Evolutionary conservation across 2,888 invertebrate genomes (phyloP).

Genomic region (Lycaena phlaeas): DNA sequence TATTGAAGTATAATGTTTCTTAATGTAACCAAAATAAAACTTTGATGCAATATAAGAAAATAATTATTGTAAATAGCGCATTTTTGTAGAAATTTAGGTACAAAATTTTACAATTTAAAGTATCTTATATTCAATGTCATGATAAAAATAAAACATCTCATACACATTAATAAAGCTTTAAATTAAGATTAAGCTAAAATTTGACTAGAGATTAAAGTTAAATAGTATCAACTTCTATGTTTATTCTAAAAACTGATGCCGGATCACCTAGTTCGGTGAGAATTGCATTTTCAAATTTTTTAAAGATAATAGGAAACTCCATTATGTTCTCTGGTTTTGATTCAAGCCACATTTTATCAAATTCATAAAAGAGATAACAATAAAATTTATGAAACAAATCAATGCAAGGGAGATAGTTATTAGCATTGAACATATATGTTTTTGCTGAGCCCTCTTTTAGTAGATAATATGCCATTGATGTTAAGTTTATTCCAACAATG

Average conservation of each 20-base stretch:
- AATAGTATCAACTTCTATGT: conserved; percentile 80
- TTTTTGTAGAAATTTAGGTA: no score
- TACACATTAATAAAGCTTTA: neutral
- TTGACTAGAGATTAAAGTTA: conserved; percentile 23
- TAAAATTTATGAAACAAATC: conserved; percentile 93
- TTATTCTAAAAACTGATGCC: conserved; percentile 83
- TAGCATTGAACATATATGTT: conserved; percentile 91
- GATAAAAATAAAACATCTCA: no score
- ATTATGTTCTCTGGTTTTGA: conserved; percentile 94
- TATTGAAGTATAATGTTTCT: no score
- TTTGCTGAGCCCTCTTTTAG: conserved; percentile 87
- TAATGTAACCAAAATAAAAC: no score
- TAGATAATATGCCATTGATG: conserved; percentile 89
- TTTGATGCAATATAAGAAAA: no score
- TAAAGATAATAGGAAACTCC: conserved; percentile 93
- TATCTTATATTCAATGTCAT: no score
- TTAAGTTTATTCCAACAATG: conserved; percentile 96
- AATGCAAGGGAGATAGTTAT: conserved; percentile 76
- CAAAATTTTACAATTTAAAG: no score
- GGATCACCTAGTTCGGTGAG: conserved; percentile 78
- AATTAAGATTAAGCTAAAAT: neutral
- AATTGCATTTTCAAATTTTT: conserved; percentile 86
- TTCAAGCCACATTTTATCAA: conserved; percentile 95
- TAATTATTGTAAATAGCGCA: no score
- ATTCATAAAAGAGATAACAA: conserved; percentile 93